Evolutionary conservation across 2,888 invertebrate species (phyloP), one percentile per base, ranked within the genome.

Genomic region (Philonicus albiceps): DNA sequence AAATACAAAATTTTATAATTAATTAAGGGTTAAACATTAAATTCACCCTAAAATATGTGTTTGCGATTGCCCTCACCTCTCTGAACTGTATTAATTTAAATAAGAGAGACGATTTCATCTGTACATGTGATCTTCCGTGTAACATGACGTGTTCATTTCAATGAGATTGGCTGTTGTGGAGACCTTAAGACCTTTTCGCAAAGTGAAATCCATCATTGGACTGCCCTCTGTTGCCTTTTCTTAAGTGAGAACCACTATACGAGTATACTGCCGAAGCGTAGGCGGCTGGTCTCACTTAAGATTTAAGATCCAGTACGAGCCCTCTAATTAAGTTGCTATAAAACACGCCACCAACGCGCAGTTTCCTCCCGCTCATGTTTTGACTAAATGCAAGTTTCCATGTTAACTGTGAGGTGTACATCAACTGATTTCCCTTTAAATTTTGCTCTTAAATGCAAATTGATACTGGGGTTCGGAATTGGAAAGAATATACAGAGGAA

Each of bases 251-350:
- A 73, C 16, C 19, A n/a, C 84, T n/a, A n/a, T n/a, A n/a, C 72
- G 30, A n/a, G n/a, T n/a, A n/a, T 27, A 22, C 64, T 64, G n/a
- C 22, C 22, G 49, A 16, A 27, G 6, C 43, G 84, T 84, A 37
- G 84, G 84, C 43, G 73, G 40, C 3, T 43, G 16, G 84, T 19
- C 84, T 40, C 84, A 73, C 27, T 84, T 43, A 13, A 75, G 49
- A 75, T 22, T 30, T 75, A 87, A 87, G 81, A 73, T 80, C 84
- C 55, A 85, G 80, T 86, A 49, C 86, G 88, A 88, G 84, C 30
- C 87, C 81, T 86, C 86, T 88, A 88, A 88, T 88, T 88, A 88
- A 88, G 88, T 88, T 88, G 88, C 88, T 73, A 86, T 87, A 88
- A 88, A 87, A 87, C 87, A 88, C 87, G 88, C 87, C 88, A 88